Percentiles rank a stretch among this genome's conserved stretches.
Conservation (phyloP, 2,888 invertebrate genomes). For the Polydrusus tereticollis region DNA sequence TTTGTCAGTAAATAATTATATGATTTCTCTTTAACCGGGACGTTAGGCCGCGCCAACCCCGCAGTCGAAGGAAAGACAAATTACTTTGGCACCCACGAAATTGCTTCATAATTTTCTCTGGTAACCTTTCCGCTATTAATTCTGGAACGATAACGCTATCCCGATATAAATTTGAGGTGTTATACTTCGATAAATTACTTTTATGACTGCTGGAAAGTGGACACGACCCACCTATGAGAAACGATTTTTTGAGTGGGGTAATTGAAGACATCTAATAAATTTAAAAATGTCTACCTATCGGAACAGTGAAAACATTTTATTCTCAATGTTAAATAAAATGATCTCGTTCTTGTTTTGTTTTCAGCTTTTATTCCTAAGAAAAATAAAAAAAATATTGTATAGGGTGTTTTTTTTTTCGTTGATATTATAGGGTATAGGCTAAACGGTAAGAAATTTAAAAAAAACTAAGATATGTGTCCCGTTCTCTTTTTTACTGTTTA, state of each 20-base stretch:
- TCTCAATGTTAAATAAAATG: no score
- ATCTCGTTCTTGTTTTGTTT: no score
- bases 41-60: slow-evolving; percentile 21
- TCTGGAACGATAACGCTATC: slow-evolving; percentile 48
- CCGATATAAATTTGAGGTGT: slow-evolving; percentile 19
- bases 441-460: no score
- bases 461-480: no score
- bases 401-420: no score
- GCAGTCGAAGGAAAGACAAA: slow-evolving; percentile 61
- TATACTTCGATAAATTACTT: slow-evolving; percentile 26
- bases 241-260: background rate
- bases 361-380: no score
- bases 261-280: slow-evolving; percentile 1
- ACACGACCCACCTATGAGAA: background rate
- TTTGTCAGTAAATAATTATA: slow-evolving; percentile 33
- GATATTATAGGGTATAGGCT: no score
- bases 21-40: slow-evolving; percentile 7
- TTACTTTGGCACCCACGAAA: slow-evolving; percentile 65
- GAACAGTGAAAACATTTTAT: background rate
- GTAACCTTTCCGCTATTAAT: slow-evolving; percentile 67
- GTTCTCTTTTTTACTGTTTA: no score
- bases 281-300: background rate
- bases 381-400: no score
- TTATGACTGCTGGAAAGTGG: slow-evolving; percentile 17
- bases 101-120: slow-evolving; percentile 68